Percentiles rank a stretch among this genome's conserved stretches.
Conservation (phyloP, 2,113 vertebrate genomes). For the Sorex fumeus region DNA sequence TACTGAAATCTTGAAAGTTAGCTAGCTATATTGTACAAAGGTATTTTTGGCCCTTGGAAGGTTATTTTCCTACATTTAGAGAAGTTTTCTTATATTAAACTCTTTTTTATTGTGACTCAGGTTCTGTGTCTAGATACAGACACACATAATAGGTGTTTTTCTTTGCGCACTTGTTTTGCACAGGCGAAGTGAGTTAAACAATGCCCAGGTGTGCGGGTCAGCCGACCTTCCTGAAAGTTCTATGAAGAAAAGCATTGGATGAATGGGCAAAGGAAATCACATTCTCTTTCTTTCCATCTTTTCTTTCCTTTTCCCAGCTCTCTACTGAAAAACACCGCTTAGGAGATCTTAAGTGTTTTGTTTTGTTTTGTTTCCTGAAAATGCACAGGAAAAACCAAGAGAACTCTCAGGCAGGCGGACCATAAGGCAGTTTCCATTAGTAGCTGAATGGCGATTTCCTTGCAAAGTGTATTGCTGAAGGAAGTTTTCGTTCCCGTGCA, state of each 20-base stretch:
- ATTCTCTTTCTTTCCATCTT: slow-evolving; percentile 59
- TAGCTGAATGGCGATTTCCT: slow-evolving; percentile 21
- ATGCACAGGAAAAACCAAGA: slow-evolving; percentile 60
- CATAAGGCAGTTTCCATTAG: slow-evolving; percentile 49
- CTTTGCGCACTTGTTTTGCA: slow-evolving; percentile 76
- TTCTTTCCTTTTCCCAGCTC: neutral
- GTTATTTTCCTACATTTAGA: slow-evolving; percentile 72
- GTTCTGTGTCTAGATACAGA: slow-evolving; percentile 77
- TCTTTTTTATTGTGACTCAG: slow-evolving; percentile 79
- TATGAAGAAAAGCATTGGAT: slow-evolving; percentile 50
- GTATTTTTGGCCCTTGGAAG: slow-evolving; percentile 81
- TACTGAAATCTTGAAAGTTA: slow-evolving; percentile 53
- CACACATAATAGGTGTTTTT: slow-evolving; percentile 58
- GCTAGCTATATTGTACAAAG: slow-evolving; percentile 78
- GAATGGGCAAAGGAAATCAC: slow-evolving; percentile 58
- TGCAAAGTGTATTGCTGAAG: slow-evolving; percentile 62
- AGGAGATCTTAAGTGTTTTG: slow-evolving; percentile 35
- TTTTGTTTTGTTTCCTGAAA: neutral
- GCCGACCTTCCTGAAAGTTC: neutral
- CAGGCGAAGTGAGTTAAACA: slow-evolving; percentile 59
- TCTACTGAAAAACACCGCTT: slow-evolving; percentile 22
- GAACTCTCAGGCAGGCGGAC: slow-evolving; percentile 73
- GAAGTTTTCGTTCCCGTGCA: slow-evolving; percentile 71
- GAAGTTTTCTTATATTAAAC: slow-evolving; percentile 63
- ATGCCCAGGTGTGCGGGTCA: slow-evolving; percentile 39